These are phyloP conservation scores for Tarsius wallacei DNA, from an alignment of 2,797 vertebrate species.

Conservation along the genomic window DNA sequence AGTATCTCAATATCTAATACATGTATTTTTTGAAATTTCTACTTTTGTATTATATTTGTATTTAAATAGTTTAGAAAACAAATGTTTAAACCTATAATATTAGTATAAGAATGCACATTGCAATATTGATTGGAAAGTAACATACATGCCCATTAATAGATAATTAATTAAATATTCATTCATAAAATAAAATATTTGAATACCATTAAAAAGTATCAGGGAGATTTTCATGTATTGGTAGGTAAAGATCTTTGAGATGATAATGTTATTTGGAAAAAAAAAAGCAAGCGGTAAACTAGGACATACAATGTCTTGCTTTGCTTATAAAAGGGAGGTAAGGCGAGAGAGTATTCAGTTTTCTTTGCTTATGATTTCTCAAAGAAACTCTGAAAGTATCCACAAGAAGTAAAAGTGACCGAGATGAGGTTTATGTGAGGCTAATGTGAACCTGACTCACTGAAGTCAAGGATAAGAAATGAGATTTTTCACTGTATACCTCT, in stretches of 20 bases:
- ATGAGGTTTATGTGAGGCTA: not conserved
- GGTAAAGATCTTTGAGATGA: not conserved
- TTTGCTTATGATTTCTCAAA: not conserved
- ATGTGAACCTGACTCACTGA: not conserved
- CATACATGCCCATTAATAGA: not conserved
- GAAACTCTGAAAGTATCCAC: not conserved
- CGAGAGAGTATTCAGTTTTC: not conserved
- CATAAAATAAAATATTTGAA: not conserved
- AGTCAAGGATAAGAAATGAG: not conserved
- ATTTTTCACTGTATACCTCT: not conserved
- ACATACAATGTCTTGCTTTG: not conserved
- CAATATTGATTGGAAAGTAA: not conserved
- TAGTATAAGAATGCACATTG: not conserved
- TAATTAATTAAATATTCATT: not conserved
- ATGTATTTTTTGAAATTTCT: not conserved
- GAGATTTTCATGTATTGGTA: not conserved
- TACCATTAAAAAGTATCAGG: not conserved
- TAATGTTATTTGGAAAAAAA: not conserved
- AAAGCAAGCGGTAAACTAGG: not conserved
- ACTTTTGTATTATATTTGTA: not conserved
- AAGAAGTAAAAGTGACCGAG: not conserved
- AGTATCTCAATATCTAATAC: not conserved
- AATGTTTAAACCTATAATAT: not conserved
- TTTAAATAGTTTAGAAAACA: constrained; percentile 15
- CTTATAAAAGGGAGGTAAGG: not conserved